Percentiles rank a stretch among this genome's conserved stretches.
Conservation (phyloP, 37 sponge, comb jelly and placozoan genomes). For the Hexactinellida sp. region DNA sequence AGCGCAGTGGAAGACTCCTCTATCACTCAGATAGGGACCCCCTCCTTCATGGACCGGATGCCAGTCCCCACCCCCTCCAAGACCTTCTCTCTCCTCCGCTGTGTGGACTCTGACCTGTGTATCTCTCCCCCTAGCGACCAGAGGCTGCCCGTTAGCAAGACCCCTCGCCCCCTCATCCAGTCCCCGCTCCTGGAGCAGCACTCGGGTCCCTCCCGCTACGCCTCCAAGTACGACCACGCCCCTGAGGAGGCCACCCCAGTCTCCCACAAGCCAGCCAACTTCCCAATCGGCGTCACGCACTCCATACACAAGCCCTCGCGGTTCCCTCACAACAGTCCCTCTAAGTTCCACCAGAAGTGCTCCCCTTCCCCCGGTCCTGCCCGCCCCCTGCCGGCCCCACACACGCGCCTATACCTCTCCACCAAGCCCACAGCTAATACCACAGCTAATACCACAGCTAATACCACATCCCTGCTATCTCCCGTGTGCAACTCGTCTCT, state of each 20-base stretch:
- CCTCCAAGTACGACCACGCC: neutral
- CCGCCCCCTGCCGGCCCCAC: no score
- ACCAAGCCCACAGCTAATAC: no score
- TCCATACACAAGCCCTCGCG: neutral
- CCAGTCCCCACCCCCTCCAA: neutral
- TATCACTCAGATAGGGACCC: neutral
- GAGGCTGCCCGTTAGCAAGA: neutral
- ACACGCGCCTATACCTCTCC: no score
- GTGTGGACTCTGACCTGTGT: neutral
- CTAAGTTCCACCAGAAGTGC: neutral
- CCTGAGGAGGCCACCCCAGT: neutral
- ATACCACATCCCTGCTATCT: neutral
- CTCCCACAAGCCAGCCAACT: neutral
- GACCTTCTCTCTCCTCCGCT: neutral
- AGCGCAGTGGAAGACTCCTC: neutral
- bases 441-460: no score
- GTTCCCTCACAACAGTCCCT: neutral
- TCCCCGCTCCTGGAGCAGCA: slow-evolving; percentile 8
- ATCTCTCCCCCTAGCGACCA: neutral
- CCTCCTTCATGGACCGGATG: neutral
- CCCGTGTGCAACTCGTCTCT: neutral
- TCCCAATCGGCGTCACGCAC: neutral
- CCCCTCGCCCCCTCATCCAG: neutral
- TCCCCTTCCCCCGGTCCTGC: no score
- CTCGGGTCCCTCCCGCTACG: neutral